A percentile compares a stretch with the other conserved stretches of the same genome.
phyloP scores from a whole-genome alignment of 30 jellyfish, hydroid and myxozoan genomes.

The Aurelia aurita region DNA sequence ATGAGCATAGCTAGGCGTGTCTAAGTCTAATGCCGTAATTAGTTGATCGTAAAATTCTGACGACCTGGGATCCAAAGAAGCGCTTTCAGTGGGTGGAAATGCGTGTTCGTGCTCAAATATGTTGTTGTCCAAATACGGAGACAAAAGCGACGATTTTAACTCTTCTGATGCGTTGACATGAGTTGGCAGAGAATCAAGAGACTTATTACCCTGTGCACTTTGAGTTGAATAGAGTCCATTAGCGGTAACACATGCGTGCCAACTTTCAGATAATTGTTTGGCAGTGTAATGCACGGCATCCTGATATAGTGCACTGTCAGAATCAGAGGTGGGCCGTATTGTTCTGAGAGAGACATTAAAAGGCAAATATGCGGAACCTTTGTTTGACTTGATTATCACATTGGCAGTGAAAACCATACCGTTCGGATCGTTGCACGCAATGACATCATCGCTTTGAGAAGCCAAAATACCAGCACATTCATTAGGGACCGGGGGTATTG shows the following conservation, averaged over 20 bases:
- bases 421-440: background rate
- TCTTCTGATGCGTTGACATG: too few relatives aligned
- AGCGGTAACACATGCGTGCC: background rate
- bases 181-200: too few relatives aligned
- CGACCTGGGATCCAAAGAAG: background rate
- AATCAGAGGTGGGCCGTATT: background rate
- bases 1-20: constrained; percentile 42
- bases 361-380: background rate
- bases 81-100: constrained; percentile 8
- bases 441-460: background rate
- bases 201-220: too few relatives aligned
- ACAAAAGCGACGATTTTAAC: background rate
- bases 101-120: constrained; percentile 2
- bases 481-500: constrained; percentile 10
- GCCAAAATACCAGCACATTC: background rate
- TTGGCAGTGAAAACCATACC: background rate
- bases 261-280: too few relatives aligned
- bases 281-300: background rate
- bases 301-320: background rate
- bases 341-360: background rate
- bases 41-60: constrained; percentile 4
- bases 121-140: background rate
- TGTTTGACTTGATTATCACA: background rate
- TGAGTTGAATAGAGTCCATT: background rate
- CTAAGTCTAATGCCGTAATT: constrained; percentile 20